phyloP scores from a whole-genome alignment of 2,113 vertebrate genomes.

The Myotis davidii region DNA sequence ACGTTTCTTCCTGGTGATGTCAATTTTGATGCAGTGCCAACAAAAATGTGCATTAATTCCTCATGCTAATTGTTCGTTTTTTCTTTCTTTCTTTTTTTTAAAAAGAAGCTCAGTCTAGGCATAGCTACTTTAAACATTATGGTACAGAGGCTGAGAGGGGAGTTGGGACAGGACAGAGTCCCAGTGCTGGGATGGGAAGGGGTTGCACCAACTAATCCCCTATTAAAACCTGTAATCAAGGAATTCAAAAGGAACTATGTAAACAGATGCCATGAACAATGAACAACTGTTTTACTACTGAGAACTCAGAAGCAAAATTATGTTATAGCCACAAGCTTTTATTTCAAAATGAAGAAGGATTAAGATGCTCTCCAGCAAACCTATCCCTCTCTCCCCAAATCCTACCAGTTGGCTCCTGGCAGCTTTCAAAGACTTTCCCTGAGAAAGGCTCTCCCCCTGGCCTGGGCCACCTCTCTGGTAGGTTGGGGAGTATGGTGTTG shows the following conservation, averaged over 20 bases:
- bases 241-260: conserved; percentile 62
- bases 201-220: conserved; percentile 58
- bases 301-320: conserved; percentile 58
- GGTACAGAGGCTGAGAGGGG: neutral
- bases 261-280: conserved; percentile 65
- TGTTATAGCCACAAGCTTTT: conserved; percentile 52
- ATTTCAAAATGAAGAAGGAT: conserved; percentile 61
- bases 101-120: neutral
- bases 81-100: neutral
- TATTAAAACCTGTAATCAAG: conserved; percentile 73
- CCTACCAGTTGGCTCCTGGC: conserved; percentile 19
- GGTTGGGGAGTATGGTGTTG: neutral
- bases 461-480: neutral
- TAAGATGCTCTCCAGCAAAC: conserved; percentile 42
- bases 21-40: neutral
- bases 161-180: neutral
- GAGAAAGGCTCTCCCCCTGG: neutral
- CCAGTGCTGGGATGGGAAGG: conserved; percentile 38
- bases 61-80: neutral
- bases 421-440: conserved; percentile 28
- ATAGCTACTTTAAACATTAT: conserved; percentile 47
- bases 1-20: conserved; percentile 29
- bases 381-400: conserved; percentile 33
- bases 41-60: conserved; percentile 45
- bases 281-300: conserved; percentile 48